Percentiles rank a stretch among this genome's conserved stretches.
These are phyloP conservation scores for Protophormia terraenovae DNA, from an alignment of 2,888 invertebrate genomes.

Conservation along the genomic window DNA sequence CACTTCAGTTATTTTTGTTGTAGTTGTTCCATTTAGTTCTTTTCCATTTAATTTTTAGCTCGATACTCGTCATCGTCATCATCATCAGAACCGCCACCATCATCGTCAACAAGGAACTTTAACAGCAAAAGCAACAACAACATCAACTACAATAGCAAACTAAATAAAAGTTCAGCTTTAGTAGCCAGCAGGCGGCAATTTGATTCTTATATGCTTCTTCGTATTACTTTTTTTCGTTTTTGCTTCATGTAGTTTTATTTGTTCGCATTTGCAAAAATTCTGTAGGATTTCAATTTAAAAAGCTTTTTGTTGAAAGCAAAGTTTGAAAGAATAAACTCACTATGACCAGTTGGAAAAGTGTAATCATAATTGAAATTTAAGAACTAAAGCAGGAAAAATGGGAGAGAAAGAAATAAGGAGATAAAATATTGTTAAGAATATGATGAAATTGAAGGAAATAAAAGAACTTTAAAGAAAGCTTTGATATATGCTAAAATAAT, in stretches of 20 bases:
- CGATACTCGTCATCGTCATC: slow-evolving; percentile 31
- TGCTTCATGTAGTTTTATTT: neutral
- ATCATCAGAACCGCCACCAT: neutral
- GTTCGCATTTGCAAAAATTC: neutral
- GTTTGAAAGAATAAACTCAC: neutral
- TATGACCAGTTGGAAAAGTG: neutral
- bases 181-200: slow-evolving; percentile 54
- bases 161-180: slow-evolving; percentile 9
- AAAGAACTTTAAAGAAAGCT: no score
- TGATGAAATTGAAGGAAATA: no score
- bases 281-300: slow-evolving; percentile 25
- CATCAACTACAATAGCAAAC: slow-evolving; percentile 11
- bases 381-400: no score
- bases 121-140: slow-evolving; percentile 2
- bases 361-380: neutral
- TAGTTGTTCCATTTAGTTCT: slow-evolving; percentile 45
- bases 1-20: slow-evolving; percentile 52
- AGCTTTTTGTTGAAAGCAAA: slow-evolving; percentile 26
- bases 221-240: neutral
- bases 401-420: no score
- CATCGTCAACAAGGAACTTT: slow-evolving; percentile 21
- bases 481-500: no score
- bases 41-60: slow-evolving; percentile 45
- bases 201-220: slow-evolving; percentile 40
- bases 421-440: no score